Base-by-base conservation (phyloP, 2,888 invertebrate genomes). In the Catocala sponsa region DNA sequence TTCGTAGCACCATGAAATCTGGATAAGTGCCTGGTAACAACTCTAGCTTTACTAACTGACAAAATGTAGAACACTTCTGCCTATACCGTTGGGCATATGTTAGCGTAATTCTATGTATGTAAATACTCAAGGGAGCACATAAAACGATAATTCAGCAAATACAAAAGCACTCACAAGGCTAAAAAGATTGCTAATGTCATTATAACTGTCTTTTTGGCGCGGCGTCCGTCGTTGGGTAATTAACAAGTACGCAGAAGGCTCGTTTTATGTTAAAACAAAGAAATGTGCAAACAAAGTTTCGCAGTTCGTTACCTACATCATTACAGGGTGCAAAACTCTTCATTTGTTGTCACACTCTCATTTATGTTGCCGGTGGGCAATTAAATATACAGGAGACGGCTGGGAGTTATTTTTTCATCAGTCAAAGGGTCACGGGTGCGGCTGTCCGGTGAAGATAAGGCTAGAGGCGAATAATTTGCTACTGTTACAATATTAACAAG, bases 271-370 rank as follows among this genome's bases (percentile, higher is more conserved):
- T 62, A 46, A 55, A 70, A 73, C 59, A 73, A 73, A 76, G 70
- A 68, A 59, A 65, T 65, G 62, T 62, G 55, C 57, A 66, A 71
- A 77, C 68, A 74, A 72, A 66, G 66, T 74, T 70, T 63, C 56
- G 42, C 73, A 65, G 62, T 68, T 69, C 60, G 65, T 74, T 70
- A 51, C 65, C 54, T 59, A 65, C 63, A 63, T 74, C 64, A 77
- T 74, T 70, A 70, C 61, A 70, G 63, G 61, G 72, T 72, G 70
- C 62, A 65, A 74, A 72, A 72, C 72, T 74, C 68, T 70, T 68
- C 53, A 67, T 68, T 72, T 74, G 62, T 64, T 70, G 63, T 72
- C 61, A 66, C 59, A 48, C 56, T 70, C 65, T 69, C 60, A 57
- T 74, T 74, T 69, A 64, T 61, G 72, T 68, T 65, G 59, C 55